phyloP scores from a whole-genome alignment of 2,888 invertebrate species.

The Dilophus febrilis region DNA sequence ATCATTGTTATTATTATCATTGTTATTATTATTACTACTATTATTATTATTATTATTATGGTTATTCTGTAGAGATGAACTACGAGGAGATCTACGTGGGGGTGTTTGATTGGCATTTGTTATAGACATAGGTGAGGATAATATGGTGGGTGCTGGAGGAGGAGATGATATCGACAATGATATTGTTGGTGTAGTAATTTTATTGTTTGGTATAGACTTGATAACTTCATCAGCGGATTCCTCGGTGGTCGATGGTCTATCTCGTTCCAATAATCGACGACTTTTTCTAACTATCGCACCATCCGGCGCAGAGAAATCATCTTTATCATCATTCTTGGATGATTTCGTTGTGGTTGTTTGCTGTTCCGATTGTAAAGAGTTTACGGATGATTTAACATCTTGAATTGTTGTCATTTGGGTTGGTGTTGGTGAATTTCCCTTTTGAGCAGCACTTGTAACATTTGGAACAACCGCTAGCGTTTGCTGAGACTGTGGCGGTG shows the following conservation, averaged over 20 bases:
- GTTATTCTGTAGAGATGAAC: not conserved
- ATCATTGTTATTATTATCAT: constrained; percentile 3
- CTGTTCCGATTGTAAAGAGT: constrained; percentile 16
- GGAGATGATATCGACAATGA: too few species aligned
- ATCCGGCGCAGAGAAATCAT: constrained; percentile 18
- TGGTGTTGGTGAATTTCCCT: constrained; percentile 9
- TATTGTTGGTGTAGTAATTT: not conserved
- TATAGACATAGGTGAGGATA: too few species aligned
- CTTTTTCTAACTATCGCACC: constrained; percentile 57
- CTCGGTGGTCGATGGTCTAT: constrained; percentile 28
- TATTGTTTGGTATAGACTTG: constrained; percentile 6
- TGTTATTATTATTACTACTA: constrained; percentile 4
- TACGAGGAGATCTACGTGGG: too few species aligned
- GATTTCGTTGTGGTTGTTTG: constrained; percentile 13
- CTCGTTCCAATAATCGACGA: constrained; percentile 59
- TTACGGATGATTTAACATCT: constrained; percentile 19
- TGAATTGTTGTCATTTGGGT: constrained; percentile 18
- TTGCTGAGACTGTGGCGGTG: constrained; percentile 13
- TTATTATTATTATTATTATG: constrained; percentile 2
- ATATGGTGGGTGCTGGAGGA: too few species aligned
- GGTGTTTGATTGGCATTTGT: too few species aligned
- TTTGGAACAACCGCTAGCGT: constrained; percentile 7
- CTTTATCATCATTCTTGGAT: constrained; percentile 14
- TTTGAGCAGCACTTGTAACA: constrained; percentile 13
- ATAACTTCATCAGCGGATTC: not conserved